Evolutionary conservation across 2,113 vertebrate genomes (phyloP).

Genomic region (Nycticorax nycticorax): DNA sequence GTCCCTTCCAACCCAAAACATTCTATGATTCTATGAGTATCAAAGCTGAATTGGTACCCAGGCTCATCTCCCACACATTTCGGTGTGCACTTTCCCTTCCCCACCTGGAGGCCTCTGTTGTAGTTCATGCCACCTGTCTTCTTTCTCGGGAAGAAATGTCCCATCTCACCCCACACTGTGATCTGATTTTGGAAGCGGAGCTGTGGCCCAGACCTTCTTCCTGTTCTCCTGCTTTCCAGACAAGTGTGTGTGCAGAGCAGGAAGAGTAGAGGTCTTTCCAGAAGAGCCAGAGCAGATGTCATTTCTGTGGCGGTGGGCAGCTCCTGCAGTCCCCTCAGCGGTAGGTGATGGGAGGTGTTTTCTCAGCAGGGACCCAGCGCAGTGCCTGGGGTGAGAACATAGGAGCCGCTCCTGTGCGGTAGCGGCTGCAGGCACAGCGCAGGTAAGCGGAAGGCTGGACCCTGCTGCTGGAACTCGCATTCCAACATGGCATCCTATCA

Average conservation of each 20-base stretch:
- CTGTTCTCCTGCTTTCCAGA: neutral
- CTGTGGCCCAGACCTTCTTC: neutral
- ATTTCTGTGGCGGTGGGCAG: neutral
- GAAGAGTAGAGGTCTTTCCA: neutral
- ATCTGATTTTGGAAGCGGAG: neutral
- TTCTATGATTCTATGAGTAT: no score
- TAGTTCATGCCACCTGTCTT: neutral
- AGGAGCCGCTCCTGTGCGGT: neutral
- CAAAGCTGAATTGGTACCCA: neutral
- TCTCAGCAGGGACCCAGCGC: neutral
- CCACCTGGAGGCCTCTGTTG: neutral
- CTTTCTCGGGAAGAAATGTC: neutral
- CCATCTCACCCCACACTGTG: neutral
- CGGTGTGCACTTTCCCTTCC: neutral
- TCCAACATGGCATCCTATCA: neutral
- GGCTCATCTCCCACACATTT: rapidly evolving
- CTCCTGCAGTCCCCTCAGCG: neutral
- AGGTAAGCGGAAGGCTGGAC: neutral
- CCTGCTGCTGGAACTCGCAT: neutral
- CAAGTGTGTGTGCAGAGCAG: neutral
- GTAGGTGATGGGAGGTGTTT: neutral
- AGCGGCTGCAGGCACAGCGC: neutral
- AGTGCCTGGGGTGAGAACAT: neutral
- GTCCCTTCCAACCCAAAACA: no score
- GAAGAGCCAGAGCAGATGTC: neutral